Percentiles rank a stretch among this genome's conserved stretches.
Conservation (phyloP, 2,797 vertebrate species). For the Caiman crocodilus region DNA sequence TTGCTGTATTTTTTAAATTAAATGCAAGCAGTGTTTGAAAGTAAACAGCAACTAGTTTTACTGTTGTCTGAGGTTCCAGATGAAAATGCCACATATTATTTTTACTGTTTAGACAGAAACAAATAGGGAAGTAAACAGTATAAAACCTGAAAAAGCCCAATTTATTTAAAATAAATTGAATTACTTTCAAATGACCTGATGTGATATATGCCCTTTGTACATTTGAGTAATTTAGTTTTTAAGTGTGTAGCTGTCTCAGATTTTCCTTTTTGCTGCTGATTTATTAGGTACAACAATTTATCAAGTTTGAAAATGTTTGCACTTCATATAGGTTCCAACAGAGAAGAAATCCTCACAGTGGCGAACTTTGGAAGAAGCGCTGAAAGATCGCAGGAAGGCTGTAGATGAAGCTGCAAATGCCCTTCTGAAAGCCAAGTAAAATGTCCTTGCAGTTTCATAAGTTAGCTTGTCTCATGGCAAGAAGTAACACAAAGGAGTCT, state of each 20-base stretch:
- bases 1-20: background rate
- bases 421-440: constrained; percentile 92
- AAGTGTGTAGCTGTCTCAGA: background rate
- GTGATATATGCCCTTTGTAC: background rate
- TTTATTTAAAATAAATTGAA: background rate
- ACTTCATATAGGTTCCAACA: constrained; percentile 80
- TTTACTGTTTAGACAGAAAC: background rate
- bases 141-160: background rate
- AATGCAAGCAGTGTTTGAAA: background rate
- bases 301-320: background rate
- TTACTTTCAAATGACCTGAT: background rate
- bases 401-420: constrained; percentile 88
- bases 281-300: background rate
- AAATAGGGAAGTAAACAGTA: background rate
- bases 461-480: background rate
- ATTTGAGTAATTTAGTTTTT: background rate
- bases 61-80: background rate
- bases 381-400: constrained; percentile 86
- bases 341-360: constrained; percentile 91
- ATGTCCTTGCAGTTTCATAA: constrained; percentile 40
- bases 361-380: constrained; percentile 90
- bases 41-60: background rate
- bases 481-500: accelerated
- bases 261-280: background rate
- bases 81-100: background rate